These are phyloP conservation scores for Acanthosoma haemorrhoidale DNA, from an alignment of 2,888 invertebrate species.

Conservation along the genomic window DNA sequence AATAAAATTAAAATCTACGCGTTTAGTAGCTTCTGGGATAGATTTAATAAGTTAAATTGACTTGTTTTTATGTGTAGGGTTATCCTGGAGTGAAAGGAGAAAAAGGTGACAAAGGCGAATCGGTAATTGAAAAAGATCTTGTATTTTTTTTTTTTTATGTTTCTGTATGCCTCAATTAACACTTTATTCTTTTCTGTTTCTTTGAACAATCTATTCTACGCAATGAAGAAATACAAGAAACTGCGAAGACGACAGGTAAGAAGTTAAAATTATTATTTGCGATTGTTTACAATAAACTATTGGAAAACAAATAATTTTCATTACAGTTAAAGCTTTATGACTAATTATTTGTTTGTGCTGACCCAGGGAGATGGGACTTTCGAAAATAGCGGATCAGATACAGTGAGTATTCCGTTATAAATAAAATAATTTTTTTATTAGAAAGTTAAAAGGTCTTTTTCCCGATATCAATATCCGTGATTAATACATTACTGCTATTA, in stretches of 20 bases:
- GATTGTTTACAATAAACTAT: not conserved
- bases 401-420: slow-evolving; percentile 65
- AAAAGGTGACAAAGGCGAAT: slow-evolving; percentile 88
- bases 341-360: slow-evolving; percentile 29
- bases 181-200: slow-evolving; percentile 33
- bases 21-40: no score
- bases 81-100: slow-evolving; percentile 86
- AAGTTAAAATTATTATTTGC: slow-evolving; percentile 22
- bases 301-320: not conserved
- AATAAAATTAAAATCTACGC: no score
- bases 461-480: not conserved
- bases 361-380: slow-evolving; percentile 74
- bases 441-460: no score
- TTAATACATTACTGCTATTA: not conserved
- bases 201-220: slow-evolving; percentile 30
- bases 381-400: slow-evolving; percentile 65
- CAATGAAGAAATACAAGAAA: slow-evolving; percentile 72
- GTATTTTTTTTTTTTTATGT: not conserved
- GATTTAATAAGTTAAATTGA: not conserved
- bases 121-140: slow-evolving; percentile 59
- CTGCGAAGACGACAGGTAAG: slow-evolving; percentile 71
- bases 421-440: no score
- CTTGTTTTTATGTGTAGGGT: slow-evolving; percentile 49
- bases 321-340: slow-evolving; percentile 26
- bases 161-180: slow-evolving; percentile 15